Evolutionary conservation across 2,113 vertebrate species (phyloP).

Genomic region (Spheniscus mendiculus): DNA sequence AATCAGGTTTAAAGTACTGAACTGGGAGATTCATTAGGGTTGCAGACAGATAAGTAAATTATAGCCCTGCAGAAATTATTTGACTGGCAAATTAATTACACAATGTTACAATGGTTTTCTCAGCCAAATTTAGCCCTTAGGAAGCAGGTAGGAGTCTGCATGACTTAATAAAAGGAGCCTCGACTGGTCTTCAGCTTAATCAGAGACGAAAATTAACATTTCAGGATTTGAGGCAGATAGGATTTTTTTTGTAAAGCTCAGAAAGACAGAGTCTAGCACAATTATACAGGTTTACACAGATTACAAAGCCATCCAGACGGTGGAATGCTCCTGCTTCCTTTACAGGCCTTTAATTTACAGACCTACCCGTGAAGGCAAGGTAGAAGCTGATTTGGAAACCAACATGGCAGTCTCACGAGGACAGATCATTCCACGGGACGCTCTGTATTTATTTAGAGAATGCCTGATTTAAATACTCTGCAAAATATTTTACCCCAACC

Average conservation of each 20-base stretch:
- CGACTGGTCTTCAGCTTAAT: not conserved
- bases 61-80: slow-evolving; percentile 41
- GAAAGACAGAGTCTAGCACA: not conserved
- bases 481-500: not conserved
- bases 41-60: slow-evolving; percentile 29
- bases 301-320: not conserved
- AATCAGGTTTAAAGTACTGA: not conserved
- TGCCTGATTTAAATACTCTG: not conserved
- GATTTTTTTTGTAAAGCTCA: not conserved
- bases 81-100: slow-evolving; percentile 56
- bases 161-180: slow-evolving; percentile 31
- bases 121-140: not conserved
- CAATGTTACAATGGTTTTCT: slow-evolving; percentile 4
- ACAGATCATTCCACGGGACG: not conserved
- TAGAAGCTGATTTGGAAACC: not conserved
- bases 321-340: not conserved
- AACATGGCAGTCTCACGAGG: not conserved
- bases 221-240: not conserved
- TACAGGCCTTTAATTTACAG: not conserved
- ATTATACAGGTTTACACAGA: not conserved
- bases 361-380: not conserved
- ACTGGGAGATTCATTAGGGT: not conserved
- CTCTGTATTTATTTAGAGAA: not conserved
- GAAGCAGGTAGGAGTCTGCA: slow-evolving; percentile 28
- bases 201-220: not conserved